Percentiles rank a stretch among this genome's conserved stretches.
Evolutionary conservation across 1,140 invertebrate species (phyloP).

Genomic region (Parapsyche elsis): DNA sequence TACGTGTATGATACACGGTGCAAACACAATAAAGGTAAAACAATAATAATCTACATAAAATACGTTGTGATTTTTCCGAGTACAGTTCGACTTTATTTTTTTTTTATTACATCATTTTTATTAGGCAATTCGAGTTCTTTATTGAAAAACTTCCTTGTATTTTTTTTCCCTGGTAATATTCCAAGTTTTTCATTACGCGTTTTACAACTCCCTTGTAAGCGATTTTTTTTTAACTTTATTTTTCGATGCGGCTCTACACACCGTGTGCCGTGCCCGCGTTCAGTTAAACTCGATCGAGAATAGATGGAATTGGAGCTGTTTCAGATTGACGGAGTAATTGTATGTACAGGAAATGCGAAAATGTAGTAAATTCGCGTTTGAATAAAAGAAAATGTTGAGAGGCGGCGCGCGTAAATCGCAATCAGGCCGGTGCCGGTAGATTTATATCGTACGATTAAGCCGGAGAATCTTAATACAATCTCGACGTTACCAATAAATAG

Average conservation of each 20-base stretch:
- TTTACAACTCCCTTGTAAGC: constrained; percentile 25
- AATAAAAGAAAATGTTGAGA: constrained; percentile 3
- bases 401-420: constrained; percentile 25
- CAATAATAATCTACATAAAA: constrained; percentile 34
- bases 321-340: not conserved
- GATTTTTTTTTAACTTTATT: too few species aligned
- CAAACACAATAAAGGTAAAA: constrained; percentile 16
- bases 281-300: constrained; percentile 2
- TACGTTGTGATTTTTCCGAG: not conserved
- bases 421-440: constrained; percentile 33
- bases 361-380: not conserved
- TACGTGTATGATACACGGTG: not conserved
- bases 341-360: not conserved
- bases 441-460: constrained; percentile 50
- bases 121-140: constrained; percentile 40
- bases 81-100: constrained; percentile 26
- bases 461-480: constrained; percentile 52
- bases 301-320: not conserved
- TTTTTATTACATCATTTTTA: constrained; percentile 43
- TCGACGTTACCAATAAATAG: constrained; percentile 53
- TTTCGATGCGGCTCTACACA: not conserved
- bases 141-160: constrained; percentile 40
- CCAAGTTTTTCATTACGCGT: constrained; percentile 40
- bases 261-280: not conserved
- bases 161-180: constrained; percentile 27